Conservation (phyloP, 2,797 vertebrate species). For the Mormyrus hasselquistii region DNA sequence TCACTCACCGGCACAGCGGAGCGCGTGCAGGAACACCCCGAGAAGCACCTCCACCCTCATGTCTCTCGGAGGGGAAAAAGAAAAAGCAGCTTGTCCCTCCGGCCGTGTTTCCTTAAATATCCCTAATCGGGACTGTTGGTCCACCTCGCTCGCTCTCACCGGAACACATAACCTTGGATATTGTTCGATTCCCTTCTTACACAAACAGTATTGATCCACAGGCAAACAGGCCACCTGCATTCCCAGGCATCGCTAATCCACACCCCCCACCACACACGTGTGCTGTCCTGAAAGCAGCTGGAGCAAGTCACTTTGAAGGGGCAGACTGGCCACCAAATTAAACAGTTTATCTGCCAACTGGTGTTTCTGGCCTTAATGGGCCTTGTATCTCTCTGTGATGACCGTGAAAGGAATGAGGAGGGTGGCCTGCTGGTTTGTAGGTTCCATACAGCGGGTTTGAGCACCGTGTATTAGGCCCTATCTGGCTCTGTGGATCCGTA, state of each 20-base stretch:
- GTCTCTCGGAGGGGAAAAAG: slow-evolving; percentile 7
- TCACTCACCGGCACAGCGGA: slow-evolving; percentile 49
- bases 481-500: neutral
- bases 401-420: neutral
- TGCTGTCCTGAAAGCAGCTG: neutral
- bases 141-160: neutral
- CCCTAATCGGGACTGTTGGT: neutral
- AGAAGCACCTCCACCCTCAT: slow-evolving; percentile 45
- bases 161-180: slow-evolving; percentile 20
- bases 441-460: neutral
- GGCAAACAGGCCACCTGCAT: slow-evolving; percentile 12
- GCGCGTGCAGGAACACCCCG: slow-evolving; percentile 41
- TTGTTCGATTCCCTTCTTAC: neutral
- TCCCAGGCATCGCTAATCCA: neutral
- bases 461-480: neutral
- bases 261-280: no score
- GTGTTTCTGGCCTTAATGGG: neutral
- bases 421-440: neutral
- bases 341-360: neutral
- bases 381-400: neutral
- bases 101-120: slow-evolving; percentile 17
- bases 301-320: neutral
- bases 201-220: slow-evolving; percentile 19
- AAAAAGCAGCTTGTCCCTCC: neutral
- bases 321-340: neutral